These are phyloP conservation scores for Heterohyrax brucei DNA, from an alignment of 2,797 vertebrate genomes.

Conservation along the genomic window DNA sequence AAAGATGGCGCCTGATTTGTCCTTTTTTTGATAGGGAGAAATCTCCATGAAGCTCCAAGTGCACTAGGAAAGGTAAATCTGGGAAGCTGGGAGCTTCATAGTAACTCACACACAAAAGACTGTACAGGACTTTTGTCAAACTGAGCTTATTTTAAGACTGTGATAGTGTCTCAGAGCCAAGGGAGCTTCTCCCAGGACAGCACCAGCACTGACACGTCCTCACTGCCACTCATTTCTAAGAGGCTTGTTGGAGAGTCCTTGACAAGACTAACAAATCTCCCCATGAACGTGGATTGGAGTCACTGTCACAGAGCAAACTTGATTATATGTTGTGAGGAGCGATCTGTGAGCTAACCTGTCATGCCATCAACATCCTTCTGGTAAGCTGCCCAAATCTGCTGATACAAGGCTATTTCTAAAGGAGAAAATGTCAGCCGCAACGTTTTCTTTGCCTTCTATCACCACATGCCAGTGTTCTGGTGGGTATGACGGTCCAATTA, in stretches of 20 bases:
- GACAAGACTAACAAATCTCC: background rate
- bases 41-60: background rate
- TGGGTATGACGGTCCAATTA: background rate
- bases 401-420: background rate
- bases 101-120: background rate
- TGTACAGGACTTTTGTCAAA: background rate
- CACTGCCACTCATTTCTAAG: background rate
- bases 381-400: constrained; percentile 37
- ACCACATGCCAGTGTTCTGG: fast-evolving
- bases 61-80: background rate
- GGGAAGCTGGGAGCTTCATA: background rate
- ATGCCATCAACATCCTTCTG: background rate
- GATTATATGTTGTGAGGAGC: constrained; percentile 60
- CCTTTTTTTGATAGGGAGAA: background rate
- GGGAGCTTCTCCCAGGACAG: background rate
- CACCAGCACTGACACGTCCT: background rate
- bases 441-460: background rate
- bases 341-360: background rate
- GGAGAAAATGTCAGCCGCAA: background rate
- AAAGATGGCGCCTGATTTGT: background rate
- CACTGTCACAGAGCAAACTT: background rate
- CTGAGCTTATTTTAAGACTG: background rate
- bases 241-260: constrained; percentile 23
- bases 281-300: background rate
- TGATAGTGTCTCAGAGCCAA: background rate